These are phyloP conservation scores for Neosilurus mollespiculum DNA, from an alignment of 2,797 vertebrate species.

Conservation along the genomic window DNA sequence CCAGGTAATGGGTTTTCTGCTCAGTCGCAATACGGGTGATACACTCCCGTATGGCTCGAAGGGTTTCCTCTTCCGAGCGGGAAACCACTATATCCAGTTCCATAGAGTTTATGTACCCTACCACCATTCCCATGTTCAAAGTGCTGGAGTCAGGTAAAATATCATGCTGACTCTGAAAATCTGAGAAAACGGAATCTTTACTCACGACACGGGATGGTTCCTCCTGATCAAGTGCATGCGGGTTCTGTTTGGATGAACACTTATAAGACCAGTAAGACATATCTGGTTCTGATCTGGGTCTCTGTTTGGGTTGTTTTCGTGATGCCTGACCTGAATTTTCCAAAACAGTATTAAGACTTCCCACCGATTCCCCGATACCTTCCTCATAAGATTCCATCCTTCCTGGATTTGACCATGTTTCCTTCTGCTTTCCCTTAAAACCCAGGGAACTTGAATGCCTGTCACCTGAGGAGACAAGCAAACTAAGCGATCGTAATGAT, in stretches of 20 bases:
- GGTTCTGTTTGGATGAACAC: slow-evolving; percentile 59
- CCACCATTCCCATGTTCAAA: slow-evolving; percentile 89
- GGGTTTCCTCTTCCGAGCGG: slow-evolving; percentile 81
- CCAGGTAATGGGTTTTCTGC: slow-evolving; percentile 90
- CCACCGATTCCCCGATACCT: slow-evolving; percentile 78
- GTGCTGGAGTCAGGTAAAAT: slow-evolving; percentile 78
- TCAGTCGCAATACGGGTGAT: slow-evolving; percentile 87
- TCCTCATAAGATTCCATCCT: slow-evolving; percentile 62
- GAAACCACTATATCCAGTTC: slow-evolving; percentile 83
- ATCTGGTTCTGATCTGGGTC: slow-evolving; percentile 83
- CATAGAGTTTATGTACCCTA: slow-evolving; percentile 92
- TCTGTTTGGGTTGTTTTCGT: slow-evolving; percentile 67
- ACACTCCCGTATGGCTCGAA: slow-evolving; percentile 86
- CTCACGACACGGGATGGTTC: slow-evolving; percentile 64
- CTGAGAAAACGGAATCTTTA: slow-evolving; percentile 75
- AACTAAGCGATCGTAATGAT: slow-evolving; percentile 81
- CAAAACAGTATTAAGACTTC: slow-evolving; percentile 85
- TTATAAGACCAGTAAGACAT: slow-evolving; percentile 75
- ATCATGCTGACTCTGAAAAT: slow-evolving; percentile 70
- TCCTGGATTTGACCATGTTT: slow-evolving; percentile 71
- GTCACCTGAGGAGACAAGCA: slow-evolving; percentile 78
- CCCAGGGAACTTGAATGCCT: slow-evolving; percentile 73
- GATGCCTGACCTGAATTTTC: slow-evolving; percentile 74
- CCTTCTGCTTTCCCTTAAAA: slow-evolving; percentile 71
- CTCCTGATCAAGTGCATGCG: slow-evolving; percentile 63